phyloP scores from a whole-genome alignment of 1,140 invertebrate genomes.

The Ganaspis sp. region DNA sequence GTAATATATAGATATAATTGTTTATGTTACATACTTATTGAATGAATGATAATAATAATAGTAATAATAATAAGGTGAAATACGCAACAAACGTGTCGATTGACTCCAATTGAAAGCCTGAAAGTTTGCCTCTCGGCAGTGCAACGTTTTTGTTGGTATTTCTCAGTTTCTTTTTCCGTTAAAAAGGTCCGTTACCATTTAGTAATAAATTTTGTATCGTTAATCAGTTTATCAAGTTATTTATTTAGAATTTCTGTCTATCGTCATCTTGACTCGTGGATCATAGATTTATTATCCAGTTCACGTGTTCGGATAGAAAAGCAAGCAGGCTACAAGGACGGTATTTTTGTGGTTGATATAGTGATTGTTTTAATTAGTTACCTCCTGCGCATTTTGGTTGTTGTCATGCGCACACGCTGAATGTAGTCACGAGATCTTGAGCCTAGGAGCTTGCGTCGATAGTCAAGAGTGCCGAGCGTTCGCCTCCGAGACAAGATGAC shows the following conservation, averaged over 20 bases:
- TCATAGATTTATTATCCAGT: slow-evolving; percentile 56
- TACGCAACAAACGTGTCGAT: too few species aligned
- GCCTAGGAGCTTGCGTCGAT: slow-evolving; percentile 72
- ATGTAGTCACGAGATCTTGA: slow-evolving; percentile 73
- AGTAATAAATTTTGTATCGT: too few species aligned
- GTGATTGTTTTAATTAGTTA: slow-evolving; percentile 71
- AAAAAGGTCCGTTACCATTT: slow-evolving; percentile 33
- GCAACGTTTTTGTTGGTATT: slow-evolving; percentile 45
- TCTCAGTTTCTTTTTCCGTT: slow-evolving; percentile 39
- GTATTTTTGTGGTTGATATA: slow-evolving; percentile 64
- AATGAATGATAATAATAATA: too few species aligned
- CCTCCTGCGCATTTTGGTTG: slow-evolving; percentile 72
- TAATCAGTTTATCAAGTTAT: slow-evolving; percentile 36
- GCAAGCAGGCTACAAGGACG: slow-evolving; percentile 63
- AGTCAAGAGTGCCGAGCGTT: slow-evolving; percentile 68
- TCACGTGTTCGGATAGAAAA: slow-evolving; percentile 54
- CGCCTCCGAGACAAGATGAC: slow-evolving; percentile 68
- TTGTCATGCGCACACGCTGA: slow-evolving; percentile 72
- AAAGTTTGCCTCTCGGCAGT: slow-evolving; percentile 42
- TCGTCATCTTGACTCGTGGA: slow-evolving; percentile 65
- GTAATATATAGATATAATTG: too few species aligned
- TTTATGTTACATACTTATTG: too few species aligned
- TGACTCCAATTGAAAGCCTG: too few species aligned
- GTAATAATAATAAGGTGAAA: too few species aligned
- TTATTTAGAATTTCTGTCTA: slow-evolving; percentile 49